Conservation (phyloP, 2,797 vertebrate species). For the Amazona finschi region DNA sequence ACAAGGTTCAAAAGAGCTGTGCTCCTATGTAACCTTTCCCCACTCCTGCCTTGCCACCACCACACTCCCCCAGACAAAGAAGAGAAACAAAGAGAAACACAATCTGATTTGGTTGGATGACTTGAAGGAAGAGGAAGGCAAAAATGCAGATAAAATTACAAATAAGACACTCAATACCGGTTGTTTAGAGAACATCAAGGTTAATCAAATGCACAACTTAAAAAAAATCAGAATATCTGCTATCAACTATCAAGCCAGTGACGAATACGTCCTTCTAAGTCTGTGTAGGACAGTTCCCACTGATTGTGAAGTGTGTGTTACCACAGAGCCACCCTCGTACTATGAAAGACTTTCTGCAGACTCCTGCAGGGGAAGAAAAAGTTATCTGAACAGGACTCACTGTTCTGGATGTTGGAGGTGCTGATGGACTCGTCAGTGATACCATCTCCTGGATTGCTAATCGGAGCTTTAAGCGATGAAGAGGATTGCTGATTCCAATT, state of each 20-base stretch:
- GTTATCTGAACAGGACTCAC: slow-evolving; percentile 80
- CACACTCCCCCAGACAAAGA: rapidly evolving
- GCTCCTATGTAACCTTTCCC: background rate
- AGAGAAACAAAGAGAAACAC: background rate
- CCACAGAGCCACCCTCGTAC: background rate
- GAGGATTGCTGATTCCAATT: slow-evolving; percentile 96
- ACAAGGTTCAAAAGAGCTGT: background rate
- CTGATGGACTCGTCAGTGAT: slow-evolving; percentile 94
- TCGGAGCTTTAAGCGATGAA: slow-evolving; percentile 94
- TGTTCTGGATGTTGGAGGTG: slow-evolving; percentile 95
- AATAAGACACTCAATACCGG: background rate
- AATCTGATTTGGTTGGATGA: background rate
- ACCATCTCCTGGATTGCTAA: slow-evolving; percentile 99
- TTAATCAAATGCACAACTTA: slow-evolving; percentile 1
- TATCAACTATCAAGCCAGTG: slow-evolving; percentile 20
- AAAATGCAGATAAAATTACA: slow-evolving; percentile 2
- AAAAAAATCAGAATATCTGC: background rate
- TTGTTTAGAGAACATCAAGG: background rate
- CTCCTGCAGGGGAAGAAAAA: background rate
- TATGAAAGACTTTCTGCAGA: background rate
- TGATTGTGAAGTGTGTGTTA: background rate
- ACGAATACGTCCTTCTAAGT: background rate
- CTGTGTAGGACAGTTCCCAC: background rate
- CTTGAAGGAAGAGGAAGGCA: background rate
- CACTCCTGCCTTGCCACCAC: background rate